Base-by-base conservation (phyloP, 2,797 vertebrate genomes). In the Eulemur mongoz region DNA sequence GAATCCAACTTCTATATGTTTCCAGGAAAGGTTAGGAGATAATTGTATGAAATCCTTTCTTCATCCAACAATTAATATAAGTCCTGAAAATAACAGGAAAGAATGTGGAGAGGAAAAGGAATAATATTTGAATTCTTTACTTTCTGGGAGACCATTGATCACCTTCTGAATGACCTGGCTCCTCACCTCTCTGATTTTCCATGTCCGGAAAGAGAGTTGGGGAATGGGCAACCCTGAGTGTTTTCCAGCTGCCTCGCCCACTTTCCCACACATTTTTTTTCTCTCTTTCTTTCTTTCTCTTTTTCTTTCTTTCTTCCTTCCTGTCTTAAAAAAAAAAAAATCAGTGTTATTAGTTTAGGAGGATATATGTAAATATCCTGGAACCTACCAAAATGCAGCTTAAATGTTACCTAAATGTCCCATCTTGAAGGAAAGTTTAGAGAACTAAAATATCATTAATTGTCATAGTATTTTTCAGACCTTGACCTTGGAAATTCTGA, bases 391-490 rank as follows among this genome's bases (percentile, higher is more conserved):
- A 85, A 94, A 91, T n/a, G 12, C 35, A 92, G 52, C 69, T 93
- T 91, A 81, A 65, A 73, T 45, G 27, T 87, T 81, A 72, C 57
- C 95, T 85, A 80, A n/a, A 40, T 65, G 43, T 86, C 13, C 15
- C 35, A 72, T n/a, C 70, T 84, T 70, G n/a, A 94, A 93, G 89
- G n/a, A 48, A 96, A 91, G 23, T 57, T 87, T 94, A 89, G 35
- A 73, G 65, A 95, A 92, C 12, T 93, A 61, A 85, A 79, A 67
- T 72, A 54, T 3, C 65, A 22, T 50, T 87, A n/a, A 30, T 30
- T 84, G 76, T 89, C 43, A 57, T 48, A 63, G 9, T 63, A 81
- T 40, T 92, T 79, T 87, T 90, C 32, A 52, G 90, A 96, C 15
- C 7, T 67, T 82, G 45, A 54, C 32, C 23, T 90, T 86, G 89